These are phyloP conservation scores for Lacerta agilis DNA, from an alignment of 2,797 vertebrate genomes.

Conservation along the genomic window DNA sequence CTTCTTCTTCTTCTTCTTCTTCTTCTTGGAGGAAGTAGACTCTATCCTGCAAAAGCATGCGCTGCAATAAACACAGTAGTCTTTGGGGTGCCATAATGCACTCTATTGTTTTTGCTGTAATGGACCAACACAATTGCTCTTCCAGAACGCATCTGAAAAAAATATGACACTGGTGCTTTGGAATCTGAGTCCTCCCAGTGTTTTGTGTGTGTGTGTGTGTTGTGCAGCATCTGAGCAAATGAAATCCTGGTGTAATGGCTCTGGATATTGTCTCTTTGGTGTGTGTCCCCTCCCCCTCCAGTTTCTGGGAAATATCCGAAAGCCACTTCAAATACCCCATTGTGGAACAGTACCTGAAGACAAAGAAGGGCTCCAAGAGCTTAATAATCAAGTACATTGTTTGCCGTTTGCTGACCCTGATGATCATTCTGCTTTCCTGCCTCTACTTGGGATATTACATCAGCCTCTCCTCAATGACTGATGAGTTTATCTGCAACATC, in stretches of 20 bases:
- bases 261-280: not conserved
- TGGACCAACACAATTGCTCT: not conserved
- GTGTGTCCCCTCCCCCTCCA: constrained; percentile 35
- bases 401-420: constrained; percentile 84
- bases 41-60: not conserved
- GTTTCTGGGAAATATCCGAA: constrained; percentile 87
- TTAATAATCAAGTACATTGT: constrained; percentile 86
- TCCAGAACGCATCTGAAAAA: not conserved
- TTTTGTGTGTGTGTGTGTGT: not conserved
- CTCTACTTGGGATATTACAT: constrained; percentile 92
- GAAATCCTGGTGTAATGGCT: constrained; percentile 19
- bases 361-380: constrained; percentile 82
- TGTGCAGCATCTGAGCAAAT: not conserved
- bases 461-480: constrained; percentile 86
- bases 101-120: too few relatives aligned
- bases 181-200: not conserved
- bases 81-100: not conserved
- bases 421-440: constrained; percentile 84
- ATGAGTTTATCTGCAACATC: constrained; percentile 90
- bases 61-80: not conserved
- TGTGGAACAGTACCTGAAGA: constrained; percentile 93
- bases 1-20: too few relatives aligned
- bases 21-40: not conserved
- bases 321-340: constrained; percentile 91
- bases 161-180: not conserved